A percentile compares a stretch with the other conserved stretches of the same genome.
Conservation (phyloP, 2,113 vertebrate species). For the Chiloscyllium plagiosum region DNA sequence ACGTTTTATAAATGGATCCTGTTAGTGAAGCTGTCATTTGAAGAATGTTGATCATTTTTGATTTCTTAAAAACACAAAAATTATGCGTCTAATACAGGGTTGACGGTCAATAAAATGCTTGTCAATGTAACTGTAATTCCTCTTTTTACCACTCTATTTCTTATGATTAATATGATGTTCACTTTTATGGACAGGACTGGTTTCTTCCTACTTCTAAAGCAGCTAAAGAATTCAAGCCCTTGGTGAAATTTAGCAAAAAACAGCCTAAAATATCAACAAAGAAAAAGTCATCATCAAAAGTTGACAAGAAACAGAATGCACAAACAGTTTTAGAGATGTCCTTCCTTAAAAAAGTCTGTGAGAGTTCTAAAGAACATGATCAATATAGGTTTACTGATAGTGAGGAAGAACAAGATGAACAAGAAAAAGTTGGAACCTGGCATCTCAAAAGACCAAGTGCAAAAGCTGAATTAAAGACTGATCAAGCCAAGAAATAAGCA, state of each 20-base stretch:
- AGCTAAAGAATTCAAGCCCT: conserved; percentile 36
- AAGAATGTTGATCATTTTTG: not conserved
- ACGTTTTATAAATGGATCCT: not conserved
- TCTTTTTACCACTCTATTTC: not conserved
- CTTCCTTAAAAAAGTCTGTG: conserved; percentile 1
- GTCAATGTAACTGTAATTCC: too few relatives aligned
- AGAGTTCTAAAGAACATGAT: conserved; percentile 20
- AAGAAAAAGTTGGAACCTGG: conserved; percentile 15
- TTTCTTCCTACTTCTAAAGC: conserved; percentile 35
- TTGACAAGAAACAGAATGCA: conserved; percentile 11
- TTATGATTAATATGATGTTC: not conserved
- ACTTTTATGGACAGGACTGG: conserved; percentile 26
- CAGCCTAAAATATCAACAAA: not conserved
- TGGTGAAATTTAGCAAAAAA: conserved; percentile 19
- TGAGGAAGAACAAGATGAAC: conserved; percentile 10
- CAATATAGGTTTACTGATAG: conserved; percentile 32
- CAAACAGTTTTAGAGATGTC: not conserved
- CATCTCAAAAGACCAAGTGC: conserved; percentile 28
- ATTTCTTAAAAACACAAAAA: not conserved
- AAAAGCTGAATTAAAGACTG: conserved; percentile 36
- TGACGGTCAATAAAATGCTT: not conserved
- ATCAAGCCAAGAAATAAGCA: conserved; percentile 5
- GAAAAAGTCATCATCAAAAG: conserved; percentile 21
- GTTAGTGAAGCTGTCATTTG: not conserved
- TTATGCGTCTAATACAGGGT: not conserved